phyloP scores from a whole-genome alignment of 2,113 vertebrate species.

The Dromiciops gliroides region DNA sequence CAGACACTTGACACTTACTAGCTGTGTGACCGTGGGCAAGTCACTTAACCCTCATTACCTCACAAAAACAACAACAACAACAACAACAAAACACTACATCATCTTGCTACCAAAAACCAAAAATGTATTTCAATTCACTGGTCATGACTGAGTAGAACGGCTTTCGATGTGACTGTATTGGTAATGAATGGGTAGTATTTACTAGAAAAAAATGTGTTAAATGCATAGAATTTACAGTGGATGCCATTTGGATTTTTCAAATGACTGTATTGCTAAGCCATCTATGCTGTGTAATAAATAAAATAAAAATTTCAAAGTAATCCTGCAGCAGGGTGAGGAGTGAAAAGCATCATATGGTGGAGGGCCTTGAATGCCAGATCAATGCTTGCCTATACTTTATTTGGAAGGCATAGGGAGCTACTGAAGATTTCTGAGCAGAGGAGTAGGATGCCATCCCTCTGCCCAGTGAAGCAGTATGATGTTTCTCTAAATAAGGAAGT shows the following conservation, averaged over 20 bases:
- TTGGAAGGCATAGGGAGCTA: neutral
- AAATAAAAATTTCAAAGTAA: neutral
- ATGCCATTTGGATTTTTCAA: neutral
- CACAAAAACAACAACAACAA: no score
- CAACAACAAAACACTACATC: neutral
- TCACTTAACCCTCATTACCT: no score
- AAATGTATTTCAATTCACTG: neutral
- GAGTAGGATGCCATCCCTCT: neutral
- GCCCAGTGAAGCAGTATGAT: neutral
- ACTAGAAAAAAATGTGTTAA: neutral
- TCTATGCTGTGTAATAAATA: neutral
- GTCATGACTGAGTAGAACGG: neutral
- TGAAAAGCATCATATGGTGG: neutral
- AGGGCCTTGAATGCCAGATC: neutral
- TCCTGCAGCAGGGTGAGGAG: neutral
- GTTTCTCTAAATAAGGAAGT: neutral
- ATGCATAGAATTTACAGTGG: neutral
- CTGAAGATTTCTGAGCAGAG: neutral
- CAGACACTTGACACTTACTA: no score
- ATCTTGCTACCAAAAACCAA: neutral
- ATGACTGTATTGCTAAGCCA: neutral
- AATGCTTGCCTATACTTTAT: no score
- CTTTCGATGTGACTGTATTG: neutral
- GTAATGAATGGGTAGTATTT: neutral
- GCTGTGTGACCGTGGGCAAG: no score